Evolutionary conservation across 2,797 vertebrate genomes (phyloP).

Genomic region (Clarias pachynema): DNA sequence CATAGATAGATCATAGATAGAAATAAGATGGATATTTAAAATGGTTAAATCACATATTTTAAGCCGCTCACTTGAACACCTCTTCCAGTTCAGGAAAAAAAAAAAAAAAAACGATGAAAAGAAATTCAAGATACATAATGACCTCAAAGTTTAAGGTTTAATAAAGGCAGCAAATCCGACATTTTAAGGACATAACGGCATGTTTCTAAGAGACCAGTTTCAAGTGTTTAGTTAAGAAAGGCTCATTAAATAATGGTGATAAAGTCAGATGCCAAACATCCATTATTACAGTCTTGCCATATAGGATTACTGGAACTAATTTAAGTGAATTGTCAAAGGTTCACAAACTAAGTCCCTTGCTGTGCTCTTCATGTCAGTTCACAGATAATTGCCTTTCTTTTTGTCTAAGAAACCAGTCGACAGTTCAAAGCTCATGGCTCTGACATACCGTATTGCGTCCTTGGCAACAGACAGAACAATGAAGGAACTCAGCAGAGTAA

Average conservation of each 20-base stretch:
- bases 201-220: slow-evolving; percentile 44
- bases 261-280: slow-evolving; percentile 53
- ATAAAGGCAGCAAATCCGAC: slow-evolving; percentile 27
- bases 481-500: slow-evolving; percentile 38
- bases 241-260: slow-evolving; percentile 49
- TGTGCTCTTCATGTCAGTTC: slow-evolving; percentile 49
- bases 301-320: slow-evolving; percentile 62
- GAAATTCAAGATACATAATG: slow-evolving; percentile 24
- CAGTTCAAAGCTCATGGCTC: slow-evolving; percentile 61
- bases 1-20: slow-evolving; percentile 13
- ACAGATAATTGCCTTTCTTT: slow-evolving; percentile 70
- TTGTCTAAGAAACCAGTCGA: slow-evolving; percentile 74
- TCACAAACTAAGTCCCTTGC: slow-evolving; percentile 54
- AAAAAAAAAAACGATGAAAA: slow-evolving; percentile 17
- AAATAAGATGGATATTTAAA: background rate
- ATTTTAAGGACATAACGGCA: slow-evolving; percentile 33
- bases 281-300: slow-evolving; percentile 56
- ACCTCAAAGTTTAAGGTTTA: slow-evolving; percentile 8
- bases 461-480: slow-evolving; percentile 63
- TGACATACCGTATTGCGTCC: slow-evolving; percentile 65
- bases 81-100: background rate
- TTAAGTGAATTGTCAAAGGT: slow-evolving; percentile 57
- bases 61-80: background rate
- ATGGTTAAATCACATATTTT: background rate
- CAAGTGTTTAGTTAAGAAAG: slow-evolving; percentile 44